These are phyloP conservation scores for Thymelicus sylvestris DNA, from an alignment of 2,888 invertebrate genomes.

Conservation along the genomic window DNA sequence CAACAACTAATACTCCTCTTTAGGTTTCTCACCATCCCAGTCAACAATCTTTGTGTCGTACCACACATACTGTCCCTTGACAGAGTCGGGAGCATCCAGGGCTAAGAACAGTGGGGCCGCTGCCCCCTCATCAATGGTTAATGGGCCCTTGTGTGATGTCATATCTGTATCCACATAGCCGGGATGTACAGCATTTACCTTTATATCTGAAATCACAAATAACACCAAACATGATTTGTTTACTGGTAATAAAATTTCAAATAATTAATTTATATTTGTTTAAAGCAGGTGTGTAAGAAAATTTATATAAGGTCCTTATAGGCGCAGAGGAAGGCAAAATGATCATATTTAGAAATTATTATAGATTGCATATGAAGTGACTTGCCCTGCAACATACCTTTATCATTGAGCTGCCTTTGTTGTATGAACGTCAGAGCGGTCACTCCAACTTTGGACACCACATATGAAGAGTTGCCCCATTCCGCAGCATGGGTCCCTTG, in stretches of 20 bases:
- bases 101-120: slow-evolving; percentile 84
- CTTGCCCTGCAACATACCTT: slow-evolving; percentile 47
- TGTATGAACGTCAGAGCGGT: slow-evolving; percentile 88
- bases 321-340: too few relatives aligned
- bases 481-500: slow-evolving; percentile 63
- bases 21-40: slow-evolving; percentile 71
- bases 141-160: slow-evolving; percentile 87
- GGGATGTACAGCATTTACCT: slow-evolving; percentile 89
- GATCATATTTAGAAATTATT: too few relatives aligned
- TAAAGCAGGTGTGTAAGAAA: too few relatives aligned
- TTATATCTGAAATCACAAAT: slow-evolving; percentile 80
- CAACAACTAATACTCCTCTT: background rate
- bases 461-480: slow-evolving; percentile 88
- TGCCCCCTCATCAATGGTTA: slow-evolving; percentile 85
- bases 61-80: slow-evolving; percentile 88
- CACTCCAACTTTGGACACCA: slow-evolving; percentile 90
- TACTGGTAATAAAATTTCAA: too few relatives aligned
- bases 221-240: background rate
- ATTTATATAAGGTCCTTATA: too few relatives aligned
- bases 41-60: slow-evolving; percentile 80
- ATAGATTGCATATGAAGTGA: too few relatives aligned
- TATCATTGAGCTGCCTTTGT: slow-evolving; percentile 76
- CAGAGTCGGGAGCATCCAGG: slow-evolving; percentile 77
- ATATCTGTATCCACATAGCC: slow-evolving; percentile 92
- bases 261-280: too few relatives aligned